These are phyloP conservation scores for Falco peregrinus DNA, from an alignment of 2,797 vertebrate species.

Conservation along the genomic window DNA sequence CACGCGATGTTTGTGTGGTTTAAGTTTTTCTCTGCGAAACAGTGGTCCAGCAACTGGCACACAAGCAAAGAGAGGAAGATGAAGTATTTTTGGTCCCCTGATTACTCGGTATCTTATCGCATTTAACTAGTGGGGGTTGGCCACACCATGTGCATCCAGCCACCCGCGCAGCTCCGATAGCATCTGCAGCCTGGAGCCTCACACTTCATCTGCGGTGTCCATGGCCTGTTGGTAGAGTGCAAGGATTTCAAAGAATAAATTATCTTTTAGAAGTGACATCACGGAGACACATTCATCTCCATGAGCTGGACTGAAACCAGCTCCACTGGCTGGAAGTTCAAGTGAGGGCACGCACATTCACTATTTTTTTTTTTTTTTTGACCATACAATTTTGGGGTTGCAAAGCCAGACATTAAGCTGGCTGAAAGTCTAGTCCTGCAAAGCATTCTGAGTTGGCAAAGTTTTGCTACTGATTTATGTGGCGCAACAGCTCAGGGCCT, in stretches of 20 bases:
- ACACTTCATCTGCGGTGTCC: not conserved
- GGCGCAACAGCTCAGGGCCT: conserved; percentile 41
- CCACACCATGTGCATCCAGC: not conserved
- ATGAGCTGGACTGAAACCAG: not conserved
- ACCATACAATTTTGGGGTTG: conserved; percentile 43
- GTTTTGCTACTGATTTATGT: conserved; percentile 62
- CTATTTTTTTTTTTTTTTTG: not conserved
- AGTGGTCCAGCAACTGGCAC: not conserved
- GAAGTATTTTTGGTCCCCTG: not conserved
- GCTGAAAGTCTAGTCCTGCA: conserved; percentile 15
- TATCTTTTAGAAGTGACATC: conserved; percentile 11
- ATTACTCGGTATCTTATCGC: not conserved
- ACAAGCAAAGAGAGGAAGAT: not conserved
- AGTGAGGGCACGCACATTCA: not conserved
- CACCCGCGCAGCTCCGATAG: not conserved
- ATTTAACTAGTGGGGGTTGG: not conserved
- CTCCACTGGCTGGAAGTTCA: conserved; percentile 24
- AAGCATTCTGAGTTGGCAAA: conserved; percentile 56
- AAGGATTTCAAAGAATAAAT: not conserved
- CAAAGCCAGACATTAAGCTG: conserved; percentile 48
- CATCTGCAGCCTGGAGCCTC: conserved; percentile 38
- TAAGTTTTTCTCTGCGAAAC: not conserved
- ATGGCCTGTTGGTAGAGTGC: accelerated
- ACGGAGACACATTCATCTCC: not conserved
- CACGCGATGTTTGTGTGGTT: not conserved